Base-by-base conservation (phyloP, 2,888 invertebrate genomes). In the Mesochorus sp. region DNA sequence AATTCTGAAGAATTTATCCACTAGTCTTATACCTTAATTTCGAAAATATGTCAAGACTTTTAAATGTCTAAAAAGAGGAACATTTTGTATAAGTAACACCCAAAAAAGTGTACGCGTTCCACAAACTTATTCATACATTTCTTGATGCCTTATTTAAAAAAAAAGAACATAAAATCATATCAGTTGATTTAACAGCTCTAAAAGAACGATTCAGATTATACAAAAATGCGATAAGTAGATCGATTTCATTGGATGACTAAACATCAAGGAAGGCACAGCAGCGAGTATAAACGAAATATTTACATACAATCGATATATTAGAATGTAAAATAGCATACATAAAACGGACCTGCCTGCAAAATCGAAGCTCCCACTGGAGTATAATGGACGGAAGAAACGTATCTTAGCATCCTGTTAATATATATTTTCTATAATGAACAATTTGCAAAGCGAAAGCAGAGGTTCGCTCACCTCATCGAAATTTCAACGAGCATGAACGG, bases 271-370 rank as follows among this genome's bases (percentile, higher is more conserved):
- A 53, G 66, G 66, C 14, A 39, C n/a, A 10, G 51, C 17, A 28
- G 28, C 10, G 51, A 5, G 47, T 68, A 68, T 51, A 76, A 71
- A 68, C 61, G 55, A 39, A 61, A 42, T 31, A 81, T 81, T 79
- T 75, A 42, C 79, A 79, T 79, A 79, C 79, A 79, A 81, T 81
- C 73, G 81, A 74, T 79, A n/a, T n/a, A 81, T 81, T 71, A 75
- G 76, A 72, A 76, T 77, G 75, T 78, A 70, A 80, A 80, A 61
- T 37, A 61, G 59, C 28, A 42, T 66, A 66, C 28, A 55, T 28
- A 49, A 17, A 44, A 44, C 39, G 49, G 37, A 10, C 14, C 14
- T 26, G 31, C 28, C 55, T 28, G 47, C n/a, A 34, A 42, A 44
- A 68, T 67, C 21, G 55, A 37, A 28, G 31, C 68, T 37, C 17